Evolutionary conservation across 2,113 vertebrate species (phyloP).

Genomic region (Vombatus ursinus): DNA sequence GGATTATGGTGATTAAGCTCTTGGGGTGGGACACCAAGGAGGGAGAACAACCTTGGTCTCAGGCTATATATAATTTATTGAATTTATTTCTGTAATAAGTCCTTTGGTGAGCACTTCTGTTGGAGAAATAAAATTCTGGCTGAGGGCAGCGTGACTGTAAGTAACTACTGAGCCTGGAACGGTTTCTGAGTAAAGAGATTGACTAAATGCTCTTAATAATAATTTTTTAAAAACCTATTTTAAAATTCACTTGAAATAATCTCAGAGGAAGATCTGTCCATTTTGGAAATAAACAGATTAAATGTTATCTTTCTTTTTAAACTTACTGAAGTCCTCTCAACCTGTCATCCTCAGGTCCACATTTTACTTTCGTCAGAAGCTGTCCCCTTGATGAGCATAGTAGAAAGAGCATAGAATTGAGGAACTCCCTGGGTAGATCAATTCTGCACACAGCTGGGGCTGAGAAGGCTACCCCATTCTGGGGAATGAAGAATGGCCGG

Average conservation of each 20-base stretch:
- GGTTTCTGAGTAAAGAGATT: not conserved
- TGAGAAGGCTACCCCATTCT: conserved; percentile 70
- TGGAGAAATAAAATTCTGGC: not conserved
- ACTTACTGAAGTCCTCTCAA: conserved; percentile 28
- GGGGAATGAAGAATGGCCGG: conserved; percentile 75
- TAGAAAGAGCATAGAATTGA: conserved; percentile 56
- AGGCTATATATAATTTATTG: not conserved
- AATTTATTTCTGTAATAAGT: not conserved
- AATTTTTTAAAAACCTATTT: not conserved
- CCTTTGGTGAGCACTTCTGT: not conserved
- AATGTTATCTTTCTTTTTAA: conserved; percentile 15
- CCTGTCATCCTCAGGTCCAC: conserved; percentile 42
- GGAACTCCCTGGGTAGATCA: conserved; percentile 75
- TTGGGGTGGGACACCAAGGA: not conserved
- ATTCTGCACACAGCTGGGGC: conserved; percentile 79
- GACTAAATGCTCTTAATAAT: not conserved
- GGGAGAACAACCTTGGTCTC: not conserved
- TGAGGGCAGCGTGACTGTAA: not conserved
- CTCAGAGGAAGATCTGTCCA: not conserved
- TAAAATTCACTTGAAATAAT: not conserved
- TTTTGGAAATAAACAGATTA: conserved; percentile 18
- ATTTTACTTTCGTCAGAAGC: conserved; percentile 70
- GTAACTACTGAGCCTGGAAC: not conserved
- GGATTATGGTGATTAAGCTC: not conserved
- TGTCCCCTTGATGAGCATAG: conserved; percentile 63